Evolutionary conservation across 2,113 vertebrate genomes (phyloP), one percentile per base, ranked within the genome.

Genomic region (Oryzias woworae): DNA sequence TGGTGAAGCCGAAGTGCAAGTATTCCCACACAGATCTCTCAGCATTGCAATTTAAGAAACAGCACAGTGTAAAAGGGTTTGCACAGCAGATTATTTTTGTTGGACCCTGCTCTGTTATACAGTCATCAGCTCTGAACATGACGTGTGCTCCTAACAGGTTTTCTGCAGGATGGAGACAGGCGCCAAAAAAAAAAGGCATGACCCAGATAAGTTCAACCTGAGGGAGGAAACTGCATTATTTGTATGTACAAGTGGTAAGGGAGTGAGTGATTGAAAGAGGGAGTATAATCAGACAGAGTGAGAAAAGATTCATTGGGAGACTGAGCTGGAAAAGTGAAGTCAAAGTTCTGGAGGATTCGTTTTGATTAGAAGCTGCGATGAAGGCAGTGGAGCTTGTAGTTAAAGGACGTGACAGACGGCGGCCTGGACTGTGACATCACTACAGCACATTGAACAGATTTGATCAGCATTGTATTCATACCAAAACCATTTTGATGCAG

Each of bases 171-270:
- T 62, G 60, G 77, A 75, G 64, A 61, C 50, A 22, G 51, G 70
- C 88, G 92, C 94, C 93, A 95, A 94, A 71, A 20, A 71, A 20
- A 90, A 95, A 94, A 36, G 36, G 36, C 92, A 90, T 84, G 89
- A 91, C 77, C 78, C 22, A 7, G 61, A 83, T 58, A 66, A 53
- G 76, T 68, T 83, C 53, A 73, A 70, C 73, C 75, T 62, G 49
- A 49, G 52, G 66, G 41, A 67, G 71, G 67, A 75, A 69, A 72
- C 71, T 64, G 66, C 72, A 75, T 77, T 71, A 78, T 80, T 84
- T 87, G 78, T 88, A 61, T 81, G 48, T 26, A 60, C 23, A 79
- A 64, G 57, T 3, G 62, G 53, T 78, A 62, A 66, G 73, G 68
- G 50, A 2, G 47, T 46, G 36, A 36, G 63, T 85, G 80, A 91